Percentiles rank a stretch among this genome's conserved stretches.
Conservation (phyloP, 1,140 invertebrate genomes). For the Anoplolepis gracilipes region DNA sequence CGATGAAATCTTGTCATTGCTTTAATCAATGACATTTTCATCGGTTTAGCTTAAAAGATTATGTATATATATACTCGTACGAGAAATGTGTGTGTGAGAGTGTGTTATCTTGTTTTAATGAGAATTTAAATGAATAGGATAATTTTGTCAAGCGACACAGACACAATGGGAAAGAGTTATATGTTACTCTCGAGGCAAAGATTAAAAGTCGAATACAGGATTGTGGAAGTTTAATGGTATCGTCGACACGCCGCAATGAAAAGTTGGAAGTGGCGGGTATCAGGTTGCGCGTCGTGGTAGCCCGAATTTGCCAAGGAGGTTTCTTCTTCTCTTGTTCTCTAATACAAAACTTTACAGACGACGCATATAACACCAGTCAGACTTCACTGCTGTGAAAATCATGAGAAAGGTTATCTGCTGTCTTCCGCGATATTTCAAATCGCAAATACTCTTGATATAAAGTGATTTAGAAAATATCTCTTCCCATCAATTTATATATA, state of each 20-base stretch:
- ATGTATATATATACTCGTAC: too few species aligned
- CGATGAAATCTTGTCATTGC: too few species aligned
- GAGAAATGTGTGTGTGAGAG: background rate
- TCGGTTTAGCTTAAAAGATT: background rate
- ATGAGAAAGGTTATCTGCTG: background rate
- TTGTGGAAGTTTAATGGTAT: constrained; percentile 37
- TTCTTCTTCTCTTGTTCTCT: constrained; percentile 39
- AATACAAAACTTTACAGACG: constrained; percentile 43
- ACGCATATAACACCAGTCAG: constrained; percentile 9
- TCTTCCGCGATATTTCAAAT: constrained; percentile 25
- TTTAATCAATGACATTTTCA: too few species aligned
- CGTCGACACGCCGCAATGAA: constrained; percentile 36
- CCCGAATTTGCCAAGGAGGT: constrained; percentile 21
- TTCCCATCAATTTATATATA: background rate
- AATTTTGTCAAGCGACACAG: constrained; percentile 9
- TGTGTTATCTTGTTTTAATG: background rate
- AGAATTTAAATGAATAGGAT: constrained; percentile 7
- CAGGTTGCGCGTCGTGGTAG: constrained; percentile 29
- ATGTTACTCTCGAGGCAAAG: constrained; percentile 12
- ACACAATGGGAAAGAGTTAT: constrained; percentile 1
- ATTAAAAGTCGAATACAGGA: constrained; percentile 47
- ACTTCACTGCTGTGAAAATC: background rate
- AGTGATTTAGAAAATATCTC: constrained; percentile 10
- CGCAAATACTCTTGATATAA: constrained; percentile 6
- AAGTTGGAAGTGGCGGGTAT: constrained; percentile 32